Conservation (phyloP, 2,113 vertebrate genomes). For the Periophthalmodon schlosseri region DNA sequence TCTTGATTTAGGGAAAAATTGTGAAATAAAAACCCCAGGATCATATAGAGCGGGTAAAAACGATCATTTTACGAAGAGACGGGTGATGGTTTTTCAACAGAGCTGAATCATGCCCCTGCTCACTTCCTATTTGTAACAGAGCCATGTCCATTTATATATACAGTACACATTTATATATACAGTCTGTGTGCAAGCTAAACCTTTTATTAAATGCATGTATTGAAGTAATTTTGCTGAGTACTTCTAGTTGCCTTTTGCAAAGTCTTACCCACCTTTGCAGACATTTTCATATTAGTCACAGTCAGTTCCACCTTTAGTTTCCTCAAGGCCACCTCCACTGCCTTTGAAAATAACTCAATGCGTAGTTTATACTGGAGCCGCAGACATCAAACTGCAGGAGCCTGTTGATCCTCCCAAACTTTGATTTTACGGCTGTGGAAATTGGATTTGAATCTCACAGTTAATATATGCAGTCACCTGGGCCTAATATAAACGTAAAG, state of each 20-base stretch:
- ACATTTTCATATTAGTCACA: constrained; percentile 29
- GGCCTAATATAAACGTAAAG: background rate
- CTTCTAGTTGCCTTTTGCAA: background rate
- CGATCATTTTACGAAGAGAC: no score
- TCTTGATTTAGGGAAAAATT: no score
- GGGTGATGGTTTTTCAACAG: no score
- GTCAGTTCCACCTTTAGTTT: constrained; percentile 15
- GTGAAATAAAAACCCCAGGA: no score
- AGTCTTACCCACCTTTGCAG: constrained; percentile 25
- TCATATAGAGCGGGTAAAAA: no score
- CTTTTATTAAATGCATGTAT: no score
- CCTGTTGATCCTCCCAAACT: constrained; percentile 6
- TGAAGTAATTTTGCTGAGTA: no score
- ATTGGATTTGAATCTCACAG: constrained; percentile 1
- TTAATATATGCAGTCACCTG: background rate
- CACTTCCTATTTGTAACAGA: no score
- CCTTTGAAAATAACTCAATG: constrained; percentile 31
- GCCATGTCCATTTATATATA: no score
- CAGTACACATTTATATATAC: no score
- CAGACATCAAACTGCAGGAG: constrained; percentile 15
- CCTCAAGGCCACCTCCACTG: constrained; percentile 31
- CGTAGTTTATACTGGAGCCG: background rate
- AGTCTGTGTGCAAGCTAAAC: no score
- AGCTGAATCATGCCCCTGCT: no score
- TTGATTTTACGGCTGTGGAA: background rate